Conservation (phyloP, 1,140 invertebrate genomes). For the Brachionus rubens region DNA sequence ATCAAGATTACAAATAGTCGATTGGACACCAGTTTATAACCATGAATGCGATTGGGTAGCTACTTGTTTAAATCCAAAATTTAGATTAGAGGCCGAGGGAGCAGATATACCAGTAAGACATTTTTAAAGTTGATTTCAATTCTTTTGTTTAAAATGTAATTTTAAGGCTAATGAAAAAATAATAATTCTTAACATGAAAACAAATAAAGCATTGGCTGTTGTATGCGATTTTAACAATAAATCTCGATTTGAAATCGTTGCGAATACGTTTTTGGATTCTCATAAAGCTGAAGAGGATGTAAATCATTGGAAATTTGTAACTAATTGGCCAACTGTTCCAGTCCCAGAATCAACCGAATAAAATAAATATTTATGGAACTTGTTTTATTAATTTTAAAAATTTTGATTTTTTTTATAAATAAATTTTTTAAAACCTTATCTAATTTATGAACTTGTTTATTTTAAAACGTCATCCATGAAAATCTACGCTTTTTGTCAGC, state of each 20-base stretch:
- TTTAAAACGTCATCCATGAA: no score
- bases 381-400: background rate
- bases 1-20: conserved; percentile 55
- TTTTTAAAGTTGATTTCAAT: background rate
- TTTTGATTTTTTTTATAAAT: conserved; percentile 8
- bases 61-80: conserved; percentile 53
- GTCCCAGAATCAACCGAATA: background rate
- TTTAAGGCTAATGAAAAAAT: conserved; percentile 53
- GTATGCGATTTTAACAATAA: conserved; percentile 50
- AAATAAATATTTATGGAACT: background rate
- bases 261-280: conserved; percentile 54
- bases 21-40: conserved; percentile 51
- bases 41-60: conserved; percentile 55
- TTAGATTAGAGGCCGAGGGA: conserved; percentile 58
- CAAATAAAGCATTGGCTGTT: conserved; percentile 53
- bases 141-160: background rate
- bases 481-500: no score
- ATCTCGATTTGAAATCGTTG: conserved; percentile 56
- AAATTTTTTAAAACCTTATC: background rate
- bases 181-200: conserved; percentile 53
- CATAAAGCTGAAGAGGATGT: conserved; percentile 57
- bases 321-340: conserved; percentile 24
- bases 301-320: conserved; percentile 53
- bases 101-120: conserved; percentile 54
- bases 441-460: no score